Evolutionary conservation across 2,888 invertebrate species (phyloP).

Genomic region (Fragum sueziense): DNA sequence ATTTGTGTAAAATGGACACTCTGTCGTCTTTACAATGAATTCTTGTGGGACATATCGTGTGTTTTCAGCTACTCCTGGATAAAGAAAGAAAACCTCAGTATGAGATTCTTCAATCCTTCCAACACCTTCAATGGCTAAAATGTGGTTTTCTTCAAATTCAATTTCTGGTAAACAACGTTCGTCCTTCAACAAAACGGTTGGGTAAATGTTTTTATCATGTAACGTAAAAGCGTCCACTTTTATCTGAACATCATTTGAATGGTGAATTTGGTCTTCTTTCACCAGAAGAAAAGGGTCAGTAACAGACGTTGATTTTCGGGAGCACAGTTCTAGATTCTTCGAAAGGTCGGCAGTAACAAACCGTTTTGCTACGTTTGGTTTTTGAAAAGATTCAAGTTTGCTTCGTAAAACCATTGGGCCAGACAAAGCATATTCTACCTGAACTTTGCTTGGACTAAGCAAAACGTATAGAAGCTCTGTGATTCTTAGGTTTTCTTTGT

Average conservation of each 20-base stretch:
- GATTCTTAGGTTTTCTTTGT: neutral
- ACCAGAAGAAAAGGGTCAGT: neutral
- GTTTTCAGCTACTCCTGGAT: neutral
- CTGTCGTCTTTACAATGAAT: neutral
- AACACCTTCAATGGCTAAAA: conserved; percentile 20
- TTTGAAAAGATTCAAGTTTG: neutral
- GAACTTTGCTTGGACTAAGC: neutral
- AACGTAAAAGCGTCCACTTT: neutral
- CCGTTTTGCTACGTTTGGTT: neutral
- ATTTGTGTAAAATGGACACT: neutral
- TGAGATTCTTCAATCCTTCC: neutral
- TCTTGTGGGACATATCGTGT: neutral
- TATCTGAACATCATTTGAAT: neutral
- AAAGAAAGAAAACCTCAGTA: neutral
- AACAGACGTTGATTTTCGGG: neutral
- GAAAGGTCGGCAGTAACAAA: neutral
- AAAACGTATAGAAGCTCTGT: neutral
- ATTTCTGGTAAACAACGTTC: neutral
- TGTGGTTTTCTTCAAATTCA: neutral
- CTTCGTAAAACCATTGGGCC: neutral
- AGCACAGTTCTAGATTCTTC: neutral
- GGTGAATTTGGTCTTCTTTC: neutral
- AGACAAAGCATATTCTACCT: neutral
- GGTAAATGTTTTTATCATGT: neutral
- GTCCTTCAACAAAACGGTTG: neutral